Base-by-base conservation (phyloP, 1,140 invertebrate genomes). In the Meloidogyne chitwoodi region DNA sequence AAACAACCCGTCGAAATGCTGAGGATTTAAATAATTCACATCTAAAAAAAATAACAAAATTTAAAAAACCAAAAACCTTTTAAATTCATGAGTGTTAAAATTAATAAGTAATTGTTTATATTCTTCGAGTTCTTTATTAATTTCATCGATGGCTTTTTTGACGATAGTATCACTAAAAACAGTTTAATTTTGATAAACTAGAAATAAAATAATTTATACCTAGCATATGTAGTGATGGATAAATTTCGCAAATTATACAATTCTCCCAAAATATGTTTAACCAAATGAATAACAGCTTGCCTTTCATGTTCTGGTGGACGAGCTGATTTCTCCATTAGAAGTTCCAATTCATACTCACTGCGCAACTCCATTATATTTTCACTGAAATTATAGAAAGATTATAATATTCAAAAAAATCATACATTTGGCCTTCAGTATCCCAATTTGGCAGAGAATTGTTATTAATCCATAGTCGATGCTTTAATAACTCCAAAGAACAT, bases 241-340 rank as follows among this genome's bases (percentile, higher is more conserved):
- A 61, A 27, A 19, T 26, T 63, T 73, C 44, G 27, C 71, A 66
- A 68, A 19, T 68, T 24, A 34, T 34, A 14, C 11, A 75, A 34
- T 31, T 77, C 76, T 5, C 29, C 24, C 10, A 41, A 8, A n/a
- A 77, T 63, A 61, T 67, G 76, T 34, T 68, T 69, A 24, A 78
- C 68, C 24, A 79, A 56, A 41, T 78, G 31, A 24, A 44, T 68
- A 1, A 78, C 76, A 24, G 74, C 63, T 77, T 72, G 78, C 22
- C 77, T 26, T 61, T 78, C 77, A 24, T 76, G 79, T n/a, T 78
- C 77, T 6, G 77, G 22, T 24, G 66, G 65, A 70, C 78, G 78
- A 19, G 77, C 76, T 19, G 78, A 80, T 11, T 41, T 44, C 16
- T 48, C 34, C 66, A 64, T 38, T 44, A 78, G 77, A 19, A 29